These are phyloP conservation scores for Catocala sponsa DNA, from an alignment of 2,888 invertebrate species.

Conservation along the genomic window DNA sequence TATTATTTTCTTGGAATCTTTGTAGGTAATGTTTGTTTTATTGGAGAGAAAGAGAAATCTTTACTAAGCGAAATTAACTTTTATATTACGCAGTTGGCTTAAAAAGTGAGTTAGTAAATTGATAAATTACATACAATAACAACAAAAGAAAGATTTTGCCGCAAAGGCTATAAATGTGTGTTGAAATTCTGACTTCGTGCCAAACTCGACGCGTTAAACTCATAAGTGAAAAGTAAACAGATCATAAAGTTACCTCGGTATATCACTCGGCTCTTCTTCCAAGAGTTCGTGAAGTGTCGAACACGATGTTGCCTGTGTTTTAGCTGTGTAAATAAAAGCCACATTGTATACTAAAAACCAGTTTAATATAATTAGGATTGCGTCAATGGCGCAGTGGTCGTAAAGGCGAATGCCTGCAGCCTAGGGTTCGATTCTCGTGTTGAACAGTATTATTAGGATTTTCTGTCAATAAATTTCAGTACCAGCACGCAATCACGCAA, in stretches of 20 bases:
- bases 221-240: constrained; percentile 24
- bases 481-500: no score
- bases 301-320: constrained; percentile 86
- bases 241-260: constrained; percentile 75
- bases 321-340: constrained; percentile 65
- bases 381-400: no score
- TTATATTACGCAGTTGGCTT: not conserved
- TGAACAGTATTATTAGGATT: no score
- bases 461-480: no score
- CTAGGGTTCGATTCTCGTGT: no score
- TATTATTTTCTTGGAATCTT: constrained; percentile 11
- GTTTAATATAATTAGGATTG: no score
- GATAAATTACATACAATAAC: not conserved
- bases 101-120: not conserved
- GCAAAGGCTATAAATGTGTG: constrained; percentile 47
- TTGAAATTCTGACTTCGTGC: constrained; percentile 60
- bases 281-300: constrained; percentile 84
- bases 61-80: not conserved
- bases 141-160: constrained; percentile 1
- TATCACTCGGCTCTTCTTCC: constrained; percentile 83
- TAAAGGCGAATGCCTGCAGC: no score
- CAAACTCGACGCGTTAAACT: constrained; percentile 52
- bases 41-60: constrained; percentile 4
- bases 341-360: no score
- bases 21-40: constrained; percentile 18